Evolutionary conservation across 2,888 invertebrate genomes (phyloP), one percentile per base, ranked within the genome.

Genomic region (Drosophila algonquin): DNA sequence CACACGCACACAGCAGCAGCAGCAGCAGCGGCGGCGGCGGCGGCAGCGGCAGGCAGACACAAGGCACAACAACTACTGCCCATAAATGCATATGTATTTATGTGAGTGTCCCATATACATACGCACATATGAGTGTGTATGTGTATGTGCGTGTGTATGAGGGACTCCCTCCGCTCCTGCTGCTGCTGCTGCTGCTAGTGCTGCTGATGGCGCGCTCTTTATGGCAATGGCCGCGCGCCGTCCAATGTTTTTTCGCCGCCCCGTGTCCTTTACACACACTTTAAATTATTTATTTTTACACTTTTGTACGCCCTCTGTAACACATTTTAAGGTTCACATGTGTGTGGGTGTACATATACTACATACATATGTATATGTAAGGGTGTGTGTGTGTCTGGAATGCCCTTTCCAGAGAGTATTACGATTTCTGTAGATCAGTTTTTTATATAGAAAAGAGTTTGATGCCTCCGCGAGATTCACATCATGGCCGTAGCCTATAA

Each of bases 251-350:
- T 54, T 83, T 86, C 81, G 79, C 82, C 77, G 74, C 57, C 40
- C 40, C 86, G 75, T 85, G 88, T 89, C 86, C 83, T 85, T 67
- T 89, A 89, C 83, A 85, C 84, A 89, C 88, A 89, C 86, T 86
- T 89, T 86, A 89, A 86, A 86, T 86, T 86, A 89, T 86, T 86
- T 86, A 89, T 89, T 89, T 89, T 88, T 89, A 86, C 85, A 89
- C 89, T 89, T 79, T 72, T 75, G 88, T 40, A n/a, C 14, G 40
- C n/a, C 40, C 86, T 87, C 86, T 87, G 89, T 87, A 81, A 84
- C 81, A 89, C 83, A 87, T 89, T 84, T 84, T 75, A 87, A 78
- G 89, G 40, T 52, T 21, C 30, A 1, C 40, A 40, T 57, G 24
- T 71, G 67, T 60, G 32, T 54, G 47, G 52, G 59, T 59, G 51